Evolutionary conservation across 2,888 invertebrate species (phyloP).

Genomic region (Isotomurus palustris): DNA sequence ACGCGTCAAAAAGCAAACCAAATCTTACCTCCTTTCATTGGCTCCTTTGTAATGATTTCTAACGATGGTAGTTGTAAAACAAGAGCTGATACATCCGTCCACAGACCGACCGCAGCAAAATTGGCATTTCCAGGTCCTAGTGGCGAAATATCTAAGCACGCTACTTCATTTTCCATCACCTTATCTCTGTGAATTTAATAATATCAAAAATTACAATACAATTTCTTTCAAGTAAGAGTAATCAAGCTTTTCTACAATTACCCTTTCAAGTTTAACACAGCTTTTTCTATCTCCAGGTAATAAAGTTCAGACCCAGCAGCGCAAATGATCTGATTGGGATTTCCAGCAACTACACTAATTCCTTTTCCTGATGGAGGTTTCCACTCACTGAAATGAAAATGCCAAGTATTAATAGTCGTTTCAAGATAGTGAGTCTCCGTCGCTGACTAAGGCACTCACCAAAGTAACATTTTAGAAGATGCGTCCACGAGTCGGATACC

Average conservation of each 20-base stretch:
- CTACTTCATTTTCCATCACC: slow-evolving; percentile 86
- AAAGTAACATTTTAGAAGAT: slow-evolving; percentile 61
- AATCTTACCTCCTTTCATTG: slow-evolving; percentile 75
- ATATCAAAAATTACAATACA: slow-evolving; percentile 15
- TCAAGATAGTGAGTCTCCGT: neutral
- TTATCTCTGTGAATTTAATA: slow-evolving; percentile 55
- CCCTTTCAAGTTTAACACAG: slow-evolving; percentile 61
- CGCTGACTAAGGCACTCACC: slow-evolving; percentile 32
- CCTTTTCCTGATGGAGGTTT: slow-evolving; percentile 64
- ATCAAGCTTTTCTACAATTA: slow-evolving; percentile 46
- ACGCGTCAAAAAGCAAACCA: neutral
- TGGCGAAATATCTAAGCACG: slow-evolving; percentile 90
- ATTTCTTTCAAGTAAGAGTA: neutral
- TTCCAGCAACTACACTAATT: slow-evolving; percentile 84
- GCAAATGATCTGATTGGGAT: slow-evolving; percentile 72
- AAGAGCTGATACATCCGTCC: slow-evolving; percentile 94
- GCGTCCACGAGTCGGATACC: slow-evolving; percentile 68
- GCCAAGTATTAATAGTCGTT: neutral
- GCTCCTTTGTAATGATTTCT: slow-evolving; percentile 76
- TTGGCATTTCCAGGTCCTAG: slow-evolving; percentile 63
- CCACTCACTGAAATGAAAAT: slow-evolving; percentile 59
- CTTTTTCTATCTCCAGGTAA: slow-evolving; percentile 68
- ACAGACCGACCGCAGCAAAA: slow-evolving; percentile 85
- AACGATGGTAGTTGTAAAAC: slow-evolving; percentile 77
- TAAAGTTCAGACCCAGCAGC: slow-evolving; percentile 84